Evolutionary conservation across 2,113 vertebrate genomes (phyloP).

Genomic region (Oreochromis niloticus): DNA sequence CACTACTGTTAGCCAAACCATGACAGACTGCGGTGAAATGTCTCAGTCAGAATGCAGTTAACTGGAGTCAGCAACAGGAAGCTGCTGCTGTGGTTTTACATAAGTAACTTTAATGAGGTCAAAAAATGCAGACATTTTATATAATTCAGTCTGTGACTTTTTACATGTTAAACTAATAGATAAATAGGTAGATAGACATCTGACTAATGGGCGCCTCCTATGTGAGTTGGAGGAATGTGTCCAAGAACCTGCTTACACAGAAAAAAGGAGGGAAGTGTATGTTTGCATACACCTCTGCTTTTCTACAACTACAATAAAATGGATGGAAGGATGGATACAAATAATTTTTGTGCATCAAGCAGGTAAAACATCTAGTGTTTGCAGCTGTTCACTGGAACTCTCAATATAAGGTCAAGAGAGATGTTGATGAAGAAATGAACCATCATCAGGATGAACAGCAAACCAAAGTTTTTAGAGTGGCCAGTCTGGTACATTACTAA

Average conservation of each 20-base stretch:
- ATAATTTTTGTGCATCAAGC: rapidly evolving
- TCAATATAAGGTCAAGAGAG: not conserved
- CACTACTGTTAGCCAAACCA: not conserved
- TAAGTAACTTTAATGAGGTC: not conserved
- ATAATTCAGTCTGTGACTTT: not conserved
- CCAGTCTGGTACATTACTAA: rapidly evolving
- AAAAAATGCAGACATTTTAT: not conserved
- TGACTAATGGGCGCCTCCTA: rapidly evolving
- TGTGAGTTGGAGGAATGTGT: not conserved
- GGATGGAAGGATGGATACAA: not conserved
- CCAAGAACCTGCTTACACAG: not conserved
- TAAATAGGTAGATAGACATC: not conserved
- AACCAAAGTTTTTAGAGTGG: not conserved
- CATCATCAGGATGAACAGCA: not conserved
- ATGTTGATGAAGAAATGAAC: not conserved
- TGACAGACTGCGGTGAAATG: not conserved
- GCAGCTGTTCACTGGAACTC: not conserved
- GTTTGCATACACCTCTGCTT: rapidly evolving
- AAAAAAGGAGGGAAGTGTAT: not conserved
- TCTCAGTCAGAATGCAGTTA: not conserved
- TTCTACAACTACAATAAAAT: not conserved
- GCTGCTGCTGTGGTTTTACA: not conserved
- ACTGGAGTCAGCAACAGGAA: not conserved
- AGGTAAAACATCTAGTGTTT: not conserved
- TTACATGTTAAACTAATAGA: not conserved